phyloP scores from a whole-genome alignment of 2,797 vertebrate species.

The Dallia pectoralis region DNA sequence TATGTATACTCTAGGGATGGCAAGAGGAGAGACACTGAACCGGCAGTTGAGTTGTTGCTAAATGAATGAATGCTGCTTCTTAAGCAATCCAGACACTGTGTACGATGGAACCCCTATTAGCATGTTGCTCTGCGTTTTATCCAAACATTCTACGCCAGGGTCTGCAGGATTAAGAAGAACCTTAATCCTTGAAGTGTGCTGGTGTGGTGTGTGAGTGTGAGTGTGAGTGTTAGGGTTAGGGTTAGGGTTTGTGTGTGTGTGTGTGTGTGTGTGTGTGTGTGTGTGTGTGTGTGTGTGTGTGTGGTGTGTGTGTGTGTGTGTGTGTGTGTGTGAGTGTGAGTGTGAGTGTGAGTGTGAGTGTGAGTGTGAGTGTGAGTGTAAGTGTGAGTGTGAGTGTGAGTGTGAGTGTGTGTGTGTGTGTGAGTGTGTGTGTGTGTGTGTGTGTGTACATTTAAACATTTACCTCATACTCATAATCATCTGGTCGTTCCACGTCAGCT shows the following conservation, averaged over 20 bases:
- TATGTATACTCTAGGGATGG: too few species aligned
- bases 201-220: neutral
- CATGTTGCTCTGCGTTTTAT: too few species aligned
- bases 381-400: neutral
- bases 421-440: neutral
- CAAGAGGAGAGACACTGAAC: too few species aligned
- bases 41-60: too few species aligned
- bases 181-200: too few species aligned
- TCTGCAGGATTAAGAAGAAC: too few species aligned
- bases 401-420: neutral
- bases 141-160: too few species aligned
- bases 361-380: neutral
- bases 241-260: neutral
- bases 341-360: neutral
- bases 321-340: neutral
- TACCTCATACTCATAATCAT: conserved; percentile 96
- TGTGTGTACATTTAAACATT: conserved; percentile 24
- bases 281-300: neutral
- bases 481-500: conserved; percentile 83
- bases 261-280: neutral
- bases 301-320: neutral
- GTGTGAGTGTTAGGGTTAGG: too few species aligned
- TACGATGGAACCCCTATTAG: too few species aligned
- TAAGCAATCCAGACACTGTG: too few species aligned
- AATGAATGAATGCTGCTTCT: too few species aligned